A percentile compares a stretch with the other conserved stretches of the same genome.
phyloP scores from a whole-genome alignment of 2,797 vertebrate species.

The Hemitrygon akajei region DNA sequence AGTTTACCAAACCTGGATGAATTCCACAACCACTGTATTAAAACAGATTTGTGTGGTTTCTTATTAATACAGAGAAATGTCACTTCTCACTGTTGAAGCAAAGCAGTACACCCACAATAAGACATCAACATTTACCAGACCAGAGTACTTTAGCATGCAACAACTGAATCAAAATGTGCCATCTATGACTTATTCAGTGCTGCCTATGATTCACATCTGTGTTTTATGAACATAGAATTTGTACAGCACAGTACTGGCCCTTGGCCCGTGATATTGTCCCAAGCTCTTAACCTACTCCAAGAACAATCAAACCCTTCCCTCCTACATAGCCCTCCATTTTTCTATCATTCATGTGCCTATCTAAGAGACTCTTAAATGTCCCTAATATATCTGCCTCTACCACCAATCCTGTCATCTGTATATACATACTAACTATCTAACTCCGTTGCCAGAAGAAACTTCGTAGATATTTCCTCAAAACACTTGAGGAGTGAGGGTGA shows the following conservation, averaged over 20 bases:
- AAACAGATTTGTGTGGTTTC: neutral
- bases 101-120: neutral
- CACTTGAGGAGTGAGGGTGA: neutral
- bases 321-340: too few species aligned
- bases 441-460: neutral
- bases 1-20: neutral
- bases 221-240: neutral
- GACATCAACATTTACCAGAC: neutral
- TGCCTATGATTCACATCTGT: neutral
- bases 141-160: neutral
- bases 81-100: neutral
- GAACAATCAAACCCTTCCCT: too few species aligned
- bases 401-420: neutral
- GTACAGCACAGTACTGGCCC: too few species aligned
- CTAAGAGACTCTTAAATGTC: too few species aligned
- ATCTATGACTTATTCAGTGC: neutral
- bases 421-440: neutral
- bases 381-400: too few species aligned
- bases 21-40: neutral
- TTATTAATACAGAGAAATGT: slow-evolving; percentile 19
- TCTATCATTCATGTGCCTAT: too few species aligned
- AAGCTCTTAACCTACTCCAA: too few species aligned
- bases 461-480: neutral
- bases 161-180: neutral
- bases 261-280: too few species aligned